Conservation (phyloP, 2,113 vertebrate species). For the Podocnemis expansa region DNA sequence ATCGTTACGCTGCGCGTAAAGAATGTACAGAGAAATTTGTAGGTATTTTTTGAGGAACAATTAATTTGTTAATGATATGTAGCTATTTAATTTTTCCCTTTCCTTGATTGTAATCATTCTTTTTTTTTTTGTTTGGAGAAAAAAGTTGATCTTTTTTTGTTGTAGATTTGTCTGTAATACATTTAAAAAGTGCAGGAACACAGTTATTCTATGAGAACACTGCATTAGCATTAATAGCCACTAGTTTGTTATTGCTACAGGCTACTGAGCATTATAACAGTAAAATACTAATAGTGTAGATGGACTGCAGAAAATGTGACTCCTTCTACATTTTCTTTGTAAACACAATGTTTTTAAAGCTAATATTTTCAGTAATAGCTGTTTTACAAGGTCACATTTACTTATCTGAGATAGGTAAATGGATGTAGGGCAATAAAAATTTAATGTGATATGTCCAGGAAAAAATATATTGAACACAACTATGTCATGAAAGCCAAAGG, state of each 20-base stretch:
- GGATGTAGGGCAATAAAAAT: conserved; percentile 65
- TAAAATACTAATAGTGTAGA: conserved; percentile 76
- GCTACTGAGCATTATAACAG: conserved; percentile 83
- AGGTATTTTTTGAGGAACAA: conserved; percentile 99
- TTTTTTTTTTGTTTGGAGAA: conserved; percentile 86
- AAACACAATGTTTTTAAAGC: conserved; percentile 66
- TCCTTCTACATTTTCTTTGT: conserved; percentile 58
- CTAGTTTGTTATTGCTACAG: conserved; percentile 88
- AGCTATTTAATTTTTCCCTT: conserved; percentile 99
- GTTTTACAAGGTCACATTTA: conserved; percentile 65
- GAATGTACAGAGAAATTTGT: conserved; percentile 99
- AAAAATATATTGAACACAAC: conserved; percentile 20
- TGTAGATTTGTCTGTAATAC: conserved; percentile 88
- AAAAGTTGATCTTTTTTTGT: conserved; percentile 99
- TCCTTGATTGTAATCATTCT: conserved; percentile 96
- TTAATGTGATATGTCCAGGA: conserved; percentile 38
- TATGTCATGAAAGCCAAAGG: conserved; percentile 54
- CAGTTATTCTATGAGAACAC: conserved; percentile 92
- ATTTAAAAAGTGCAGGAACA: conserved; percentile 94
- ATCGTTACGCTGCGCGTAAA: conserved; percentile 99
- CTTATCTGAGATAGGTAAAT: conserved; percentile 81
- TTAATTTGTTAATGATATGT: conserved; percentile 99
- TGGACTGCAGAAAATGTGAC: conserved; percentile 75
- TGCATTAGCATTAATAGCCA: conserved; percentile 89
- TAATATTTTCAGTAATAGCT: conserved; percentile 56